Percentiles rank a stretch among this genome's conserved stretches.
phyloP scores from a whole-genome alignment of 2,888 invertebrate genomes.

The Heliconius ismenius region DNA sequence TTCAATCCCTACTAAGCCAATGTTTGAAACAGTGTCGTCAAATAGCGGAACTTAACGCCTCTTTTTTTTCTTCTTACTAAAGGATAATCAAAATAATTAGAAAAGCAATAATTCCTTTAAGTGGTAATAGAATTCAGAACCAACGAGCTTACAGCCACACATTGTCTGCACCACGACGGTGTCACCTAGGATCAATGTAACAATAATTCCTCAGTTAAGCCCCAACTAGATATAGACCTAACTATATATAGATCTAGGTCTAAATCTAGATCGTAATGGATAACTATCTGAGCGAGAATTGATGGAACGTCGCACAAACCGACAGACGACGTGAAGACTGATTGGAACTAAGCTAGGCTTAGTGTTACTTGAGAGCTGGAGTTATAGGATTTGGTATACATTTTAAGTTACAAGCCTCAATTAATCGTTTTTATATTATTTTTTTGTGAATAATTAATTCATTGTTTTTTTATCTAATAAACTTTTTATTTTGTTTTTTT shows the following conservation, averaged over 20 bases:
- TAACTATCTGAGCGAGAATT: slow-evolving; percentile 26
- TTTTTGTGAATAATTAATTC: no score
- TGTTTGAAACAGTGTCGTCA: no score
- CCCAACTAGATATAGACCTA: neutral
- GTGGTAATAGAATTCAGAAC: neutral
- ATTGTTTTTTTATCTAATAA: no score
- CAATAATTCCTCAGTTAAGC: slow-evolving; percentile 18
- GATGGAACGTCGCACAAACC: slow-evolving; percentile 25
- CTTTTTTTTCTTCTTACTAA: no score
- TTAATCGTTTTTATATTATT: neutral
- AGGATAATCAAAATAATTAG: no score
- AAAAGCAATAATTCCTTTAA: neutral
- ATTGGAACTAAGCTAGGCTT: slow-evolving; percentile 33
- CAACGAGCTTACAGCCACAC: neutral
- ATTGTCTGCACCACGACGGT: neutral
- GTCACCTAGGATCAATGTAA: neutral
- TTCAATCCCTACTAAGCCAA: no score
- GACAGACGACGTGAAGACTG: slow-evolving; percentile 18
- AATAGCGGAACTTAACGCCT: neutral
- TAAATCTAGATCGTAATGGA: neutral
- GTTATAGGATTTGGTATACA: neutral
- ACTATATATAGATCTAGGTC: slow-evolving; percentile 10
- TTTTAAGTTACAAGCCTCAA: neutral
- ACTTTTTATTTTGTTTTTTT: no score
- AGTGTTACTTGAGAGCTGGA: slow-evolving; percentile 3